phyloP scores from a whole-genome alignment of 2,797 vertebrate genomes.

The Falco berigora region DNA sequence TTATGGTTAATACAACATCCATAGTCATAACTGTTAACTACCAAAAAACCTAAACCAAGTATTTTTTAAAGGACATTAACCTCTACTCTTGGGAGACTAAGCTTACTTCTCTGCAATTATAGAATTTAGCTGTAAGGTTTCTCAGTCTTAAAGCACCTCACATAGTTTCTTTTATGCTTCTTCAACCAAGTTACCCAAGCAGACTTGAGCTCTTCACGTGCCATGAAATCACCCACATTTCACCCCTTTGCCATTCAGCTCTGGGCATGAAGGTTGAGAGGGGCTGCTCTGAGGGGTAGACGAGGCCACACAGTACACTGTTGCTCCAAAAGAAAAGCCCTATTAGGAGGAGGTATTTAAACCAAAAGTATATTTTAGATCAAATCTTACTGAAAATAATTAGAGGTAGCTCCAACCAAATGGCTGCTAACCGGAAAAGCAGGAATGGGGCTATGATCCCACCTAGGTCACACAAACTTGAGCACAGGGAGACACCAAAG shows the following conservation, averaged over 20 bases:
- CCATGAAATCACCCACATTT: background rate
- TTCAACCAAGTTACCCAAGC: background rate
- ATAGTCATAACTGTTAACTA: background rate
- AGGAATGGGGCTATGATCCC: constrained; percentile 77
- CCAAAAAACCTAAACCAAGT: background rate
- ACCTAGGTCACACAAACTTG: constrained; percentile 76
- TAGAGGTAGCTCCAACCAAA: constrained; percentile 78
- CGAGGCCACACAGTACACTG: background rate
- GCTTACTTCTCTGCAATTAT: background rate
- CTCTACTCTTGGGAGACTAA: background rate
- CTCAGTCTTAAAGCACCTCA: background rate
- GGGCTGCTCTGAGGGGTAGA: accelerated
- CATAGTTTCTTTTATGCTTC: background rate
- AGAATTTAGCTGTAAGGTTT: background rate
- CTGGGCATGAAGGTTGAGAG: background rate
- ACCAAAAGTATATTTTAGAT: background rate
- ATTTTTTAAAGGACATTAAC: background rate
- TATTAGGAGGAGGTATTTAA: background rate
- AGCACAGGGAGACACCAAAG: constrained; percentile 79
- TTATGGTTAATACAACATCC: background rate
- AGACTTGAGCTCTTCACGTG: background rate
- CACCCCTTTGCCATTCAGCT: background rate
- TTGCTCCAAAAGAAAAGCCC: background rate
- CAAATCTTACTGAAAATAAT: constrained; percentile 77
- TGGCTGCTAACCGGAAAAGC: constrained; percentile 71